These are phyloP conservation scores for Etia nguti DNA, from an alignment of 2,113 vertebrate genomes.

Conservation along the genomic window DNA sequence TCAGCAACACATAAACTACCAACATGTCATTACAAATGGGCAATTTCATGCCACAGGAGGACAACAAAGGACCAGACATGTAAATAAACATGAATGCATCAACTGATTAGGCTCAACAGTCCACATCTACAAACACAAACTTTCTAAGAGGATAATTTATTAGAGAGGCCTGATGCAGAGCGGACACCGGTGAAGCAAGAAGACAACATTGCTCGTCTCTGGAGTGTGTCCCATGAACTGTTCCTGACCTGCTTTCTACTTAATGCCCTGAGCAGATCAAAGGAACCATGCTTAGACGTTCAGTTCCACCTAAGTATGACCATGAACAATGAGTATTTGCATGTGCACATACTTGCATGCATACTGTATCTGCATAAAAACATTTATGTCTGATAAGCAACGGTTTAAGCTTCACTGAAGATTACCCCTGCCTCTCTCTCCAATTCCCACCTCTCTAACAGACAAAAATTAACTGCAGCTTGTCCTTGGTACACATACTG, in stretches of 20 bases:
- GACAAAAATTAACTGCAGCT: not conserved
- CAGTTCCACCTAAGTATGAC: constrained; percentile 17
- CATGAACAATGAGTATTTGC: constrained; percentile 14
- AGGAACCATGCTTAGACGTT: constrained; percentile 12
- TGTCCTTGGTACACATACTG: not conserved
- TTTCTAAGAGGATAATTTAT: constrained; percentile 20
- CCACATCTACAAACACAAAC: constrained; percentile 40
- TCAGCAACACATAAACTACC: constrained; percentile 4
- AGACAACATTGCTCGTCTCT: constrained; percentile 38
- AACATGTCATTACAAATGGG: constrained; percentile 22
- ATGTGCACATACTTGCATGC: not conserved
- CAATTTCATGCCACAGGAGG: not conserved
- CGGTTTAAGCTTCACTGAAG: not conserved
- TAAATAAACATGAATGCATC: constrained; percentile 43
- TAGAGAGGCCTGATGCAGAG: constrained; percentile 10
- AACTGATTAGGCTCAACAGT: constrained; percentile 29
- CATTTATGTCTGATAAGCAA: constrained; percentile 18
- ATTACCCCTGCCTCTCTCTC: not conserved
- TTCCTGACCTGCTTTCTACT: constrained; percentile 54
- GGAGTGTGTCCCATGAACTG: constrained; percentile 64
- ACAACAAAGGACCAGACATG: constrained; percentile 24
- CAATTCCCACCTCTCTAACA: constrained; percentile 12
- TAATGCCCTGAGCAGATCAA: constrained; percentile 37
- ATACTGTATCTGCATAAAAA: constrained; percentile 17
- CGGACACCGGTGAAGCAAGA: constrained; percentile 50